Evolutionary conservation across 53 echinoderm and acorn worm species (phyloP), one percentile per base, ranked within the genome.

Genomic region (Patiria pectinifera): DNA sequence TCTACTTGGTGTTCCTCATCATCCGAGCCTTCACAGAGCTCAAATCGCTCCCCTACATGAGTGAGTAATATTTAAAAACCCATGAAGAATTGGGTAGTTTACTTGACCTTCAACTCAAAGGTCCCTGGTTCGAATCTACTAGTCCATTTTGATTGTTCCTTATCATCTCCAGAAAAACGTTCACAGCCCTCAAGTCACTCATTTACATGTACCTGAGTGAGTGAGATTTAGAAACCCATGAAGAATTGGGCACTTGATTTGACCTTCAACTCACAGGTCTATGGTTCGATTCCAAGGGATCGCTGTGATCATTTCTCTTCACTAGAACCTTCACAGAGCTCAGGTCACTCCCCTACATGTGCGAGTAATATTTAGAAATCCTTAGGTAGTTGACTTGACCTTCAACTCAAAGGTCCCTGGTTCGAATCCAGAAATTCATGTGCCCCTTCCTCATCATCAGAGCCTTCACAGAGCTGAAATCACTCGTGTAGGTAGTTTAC

Each of bases 1-100:
- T 99, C 83, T 99, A 99, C 87, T 89, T 99, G 82, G 91, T 99
- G 86, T 99, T 99, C 94, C 97, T 99, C 13, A 95, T 99, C 71
- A 97, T 99, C 82, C 83, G 99, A 87, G 99, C 99, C 43, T 99
- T 97, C 91, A 97, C 99, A 69, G 99, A 99, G 89, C 97, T 99
- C 84, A 94, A 95, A 78, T 96, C 99, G 25, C 94, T 99, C 84
- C 99, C 99, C 16, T 99, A 99, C 91, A 97, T 99, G 96, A 97
- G 99, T 99, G 83, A 99, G 99, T 97, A 92, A 23, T 4, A 66
- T 18, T 35, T 35, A 35, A 35, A 35, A 60, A 11, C 26, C 35
- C 45, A 44, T 25, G 44, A 7, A 11, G 5, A 7, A 77, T 77
- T 7, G 0, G 44, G 26, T 7, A 10, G 45, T 7, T 7, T 25